These are phyloP conservation scores for Aricia agestis DNA, from an alignment of 1,140 invertebrate genomes.

Conservation along the genomic window DNA sequence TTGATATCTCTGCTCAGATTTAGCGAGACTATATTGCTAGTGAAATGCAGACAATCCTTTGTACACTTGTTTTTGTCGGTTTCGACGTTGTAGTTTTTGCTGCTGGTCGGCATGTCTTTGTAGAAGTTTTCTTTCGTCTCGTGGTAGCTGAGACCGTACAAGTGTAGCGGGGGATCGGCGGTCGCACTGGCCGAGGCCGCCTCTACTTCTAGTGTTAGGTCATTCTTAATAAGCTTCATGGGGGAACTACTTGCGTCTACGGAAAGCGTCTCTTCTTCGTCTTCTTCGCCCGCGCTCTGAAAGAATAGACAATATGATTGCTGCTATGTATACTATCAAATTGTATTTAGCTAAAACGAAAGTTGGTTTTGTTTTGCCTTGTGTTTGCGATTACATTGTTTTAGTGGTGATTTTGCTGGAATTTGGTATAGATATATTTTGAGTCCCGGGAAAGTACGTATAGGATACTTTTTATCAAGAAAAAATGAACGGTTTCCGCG, in stretches of 20 bases:
- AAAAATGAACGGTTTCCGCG: no score
- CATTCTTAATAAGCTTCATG: slow-evolving; percentile 55
- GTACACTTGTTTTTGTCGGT: slow-evolving; percentile 50
- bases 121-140: slow-evolving; percentile 58
- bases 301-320: slow-evolving; percentile 17
- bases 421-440: no score
- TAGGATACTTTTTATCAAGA: no score
- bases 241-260: slow-evolving; percentile 58
- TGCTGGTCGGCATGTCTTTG: slow-evolving; percentile 64
- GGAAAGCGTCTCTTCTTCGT: slow-evolving; percentile 76
- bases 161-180: slow-evolving; percentile 41
- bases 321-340: no score
- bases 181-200: slow-evolving; percentile 32
- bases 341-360: no score
- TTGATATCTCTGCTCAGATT: slow-evolving; percentile 47
- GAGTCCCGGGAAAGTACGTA: no score
- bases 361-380: no score
- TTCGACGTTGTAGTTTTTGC: slow-evolving; percentile 63
- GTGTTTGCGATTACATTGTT: not conserved
- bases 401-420: no score
- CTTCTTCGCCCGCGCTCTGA: slow-evolving; percentile 72
- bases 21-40: slow-evolving; percentile 46
- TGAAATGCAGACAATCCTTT: slow-evolving; percentile 44
- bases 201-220: slow-evolving; percentile 40
- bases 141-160: slow-evolving; percentile 54